Conservation (phyloP, 2,797 vertebrate genomes). For the Tenualosa ilisha region DNA sequence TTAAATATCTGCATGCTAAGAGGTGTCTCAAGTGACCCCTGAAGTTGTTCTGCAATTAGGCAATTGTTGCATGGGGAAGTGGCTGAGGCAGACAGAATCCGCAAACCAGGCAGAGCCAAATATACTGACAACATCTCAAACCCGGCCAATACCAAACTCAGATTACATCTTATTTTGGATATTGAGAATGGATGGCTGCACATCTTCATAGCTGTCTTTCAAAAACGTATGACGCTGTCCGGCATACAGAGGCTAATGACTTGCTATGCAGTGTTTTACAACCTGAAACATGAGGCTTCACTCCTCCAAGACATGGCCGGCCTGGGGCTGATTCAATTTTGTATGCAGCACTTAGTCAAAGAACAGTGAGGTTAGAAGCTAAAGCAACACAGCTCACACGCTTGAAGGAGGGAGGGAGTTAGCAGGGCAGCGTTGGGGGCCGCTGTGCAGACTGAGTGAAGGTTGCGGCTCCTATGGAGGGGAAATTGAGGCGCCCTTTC, state of each 20-base stretch:
- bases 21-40: conserved; percentile 4
- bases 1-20: background rate
- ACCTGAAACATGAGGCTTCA: background rate
- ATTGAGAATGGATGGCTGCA: no score
- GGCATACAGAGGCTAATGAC: background rate
- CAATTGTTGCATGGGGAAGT: conserved; percentile 2
- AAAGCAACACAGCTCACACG: background rate
- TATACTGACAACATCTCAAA: background rate
- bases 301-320: background rate
- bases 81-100: background rate
- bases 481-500: background rate
- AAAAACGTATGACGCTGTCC: background rate
- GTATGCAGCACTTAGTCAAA: background rate
- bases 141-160: background rate
- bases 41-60: background rate
- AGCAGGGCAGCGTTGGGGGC: background rate
- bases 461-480: background rate
- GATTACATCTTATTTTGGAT: background rate
- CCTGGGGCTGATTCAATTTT: background rate
- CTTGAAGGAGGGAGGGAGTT: background rate
- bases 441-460: background rate
- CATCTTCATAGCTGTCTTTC: background rate
- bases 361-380: background rate
- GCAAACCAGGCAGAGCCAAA: background rate
- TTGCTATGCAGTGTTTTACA: background rate